Evolutionary conservation across 2,113 vertebrate species (phyloP).

Genomic region (Echinops telfairi): DNA sequence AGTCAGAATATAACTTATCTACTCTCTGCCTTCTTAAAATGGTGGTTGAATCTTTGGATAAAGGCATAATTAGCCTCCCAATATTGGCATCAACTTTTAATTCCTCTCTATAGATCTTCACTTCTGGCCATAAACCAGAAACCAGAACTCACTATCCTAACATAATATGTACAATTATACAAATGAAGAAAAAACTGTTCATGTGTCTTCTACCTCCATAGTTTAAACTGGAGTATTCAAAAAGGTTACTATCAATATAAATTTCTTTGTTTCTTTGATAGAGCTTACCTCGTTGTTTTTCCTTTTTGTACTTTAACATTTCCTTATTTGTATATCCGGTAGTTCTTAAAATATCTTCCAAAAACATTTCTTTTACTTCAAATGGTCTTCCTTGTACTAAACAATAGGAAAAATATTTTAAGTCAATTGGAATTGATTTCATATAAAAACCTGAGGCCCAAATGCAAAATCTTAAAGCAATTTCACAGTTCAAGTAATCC

Average conservation of each 20-base stretch:
- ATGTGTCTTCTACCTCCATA: constrained; percentile 17
- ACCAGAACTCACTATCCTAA: background rate
- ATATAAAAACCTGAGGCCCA: constrained; percentile 39
- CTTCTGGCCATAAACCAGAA: constrained; percentile 41
- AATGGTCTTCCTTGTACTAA: constrained; percentile 94
- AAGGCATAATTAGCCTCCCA: background rate
- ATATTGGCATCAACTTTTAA: background rate
- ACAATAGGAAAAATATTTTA: constrained; percentile 65
- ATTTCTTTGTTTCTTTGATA: constrained; percentile 61
- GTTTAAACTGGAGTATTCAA: background rate
- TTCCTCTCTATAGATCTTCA: constrained; percentile 3
- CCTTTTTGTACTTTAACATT: constrained; percentile 91
- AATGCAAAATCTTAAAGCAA: constrained; percentile 28
- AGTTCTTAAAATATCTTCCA: constrained; percentile 95
- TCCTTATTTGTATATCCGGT: constrained; percentile 93
- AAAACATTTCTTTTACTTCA: constrained; percentile 95
- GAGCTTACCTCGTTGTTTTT: constrained; percentile 91
- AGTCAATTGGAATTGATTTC: background rate
- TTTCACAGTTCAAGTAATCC: background rate
- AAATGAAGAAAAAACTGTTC: constrained; percentile 7
- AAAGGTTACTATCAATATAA: constrained; percentile 35
- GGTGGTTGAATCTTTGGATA: background rate
- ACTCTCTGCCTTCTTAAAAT: background rate
- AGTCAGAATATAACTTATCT: background rate
- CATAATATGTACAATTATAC: constrained; percentile 17